Base-by-base conservation (phyloP, 2,888 invertebrate species). In the Saturnia pavonia region DNA sequence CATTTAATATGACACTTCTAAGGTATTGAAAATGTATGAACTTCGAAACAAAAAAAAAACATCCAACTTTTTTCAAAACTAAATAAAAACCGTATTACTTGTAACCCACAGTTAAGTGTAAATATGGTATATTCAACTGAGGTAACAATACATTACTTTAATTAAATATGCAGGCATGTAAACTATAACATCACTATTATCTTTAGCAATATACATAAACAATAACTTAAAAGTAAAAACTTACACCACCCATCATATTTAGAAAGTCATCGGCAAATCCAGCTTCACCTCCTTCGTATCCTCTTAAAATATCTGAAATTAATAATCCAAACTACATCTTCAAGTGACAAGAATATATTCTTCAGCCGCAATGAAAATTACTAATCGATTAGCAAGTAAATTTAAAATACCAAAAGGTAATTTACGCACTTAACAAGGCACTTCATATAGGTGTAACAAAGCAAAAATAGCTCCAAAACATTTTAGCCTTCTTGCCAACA, bases 241-340 rank as follows among this genome's bases (percentile, higher is more conserved):
- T 90, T 83, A 91, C 92, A 73, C 80, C 88, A 42, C 82, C 87
- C 88, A 92, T 91, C 91, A 90, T 89, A 70, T 90, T 84, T 14
- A 91, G 82, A 72, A 91, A 92, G 69, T 89, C 85, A 72, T 91
- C 91, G 4, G 87, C 78, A 73, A 88, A 90, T 12, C 81, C 85
- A 9, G 76, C 76, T 69, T 80, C 86, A 34, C 84, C 85, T n/a
- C 76, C 78, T 72, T 80, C 84, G 57, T 25, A 67, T 43, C 40
- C 72, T 48, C 70, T 40, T 16, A 73, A 22, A 45, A 74, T 14
- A n/a, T 79, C 79, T 78, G 76, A 19, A 43, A 69, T 69, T 74
- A 71, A 42, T 60, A 76, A 74, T 67, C 42, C n/a, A 16, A 1
- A 60, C 27, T 60, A 2, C 48, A 34, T 2, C 2, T 34, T 51